Conservation (phyloP, 2,888 invertebrate genomes). For the Idaea straminata region DNA sequence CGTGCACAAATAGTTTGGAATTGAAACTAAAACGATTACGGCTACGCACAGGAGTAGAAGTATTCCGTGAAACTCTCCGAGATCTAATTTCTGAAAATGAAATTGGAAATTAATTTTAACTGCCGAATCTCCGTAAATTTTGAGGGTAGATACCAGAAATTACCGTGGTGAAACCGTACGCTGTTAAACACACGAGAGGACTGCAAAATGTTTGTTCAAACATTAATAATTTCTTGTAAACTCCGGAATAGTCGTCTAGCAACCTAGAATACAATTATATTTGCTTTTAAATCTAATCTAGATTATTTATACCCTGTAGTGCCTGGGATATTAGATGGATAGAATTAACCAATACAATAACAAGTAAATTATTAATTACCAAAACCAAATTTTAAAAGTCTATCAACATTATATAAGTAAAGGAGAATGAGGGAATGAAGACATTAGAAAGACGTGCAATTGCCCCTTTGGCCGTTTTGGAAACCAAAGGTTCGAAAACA, state of each 20-base stretch:
- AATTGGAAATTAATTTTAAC: neutral
- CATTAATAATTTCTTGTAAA: constrained; percentile 54
- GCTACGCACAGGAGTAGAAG: constrained; percentile 16
- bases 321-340: too few species aligned
- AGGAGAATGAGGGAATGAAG: too few species aligned
- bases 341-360: too few species aligned
- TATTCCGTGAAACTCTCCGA: constrained; percentile 21
- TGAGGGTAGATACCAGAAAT: neutral
- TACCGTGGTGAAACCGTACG: neutral
- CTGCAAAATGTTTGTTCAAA: constrained; percentile 7
- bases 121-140: neutral
- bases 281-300: neutral
- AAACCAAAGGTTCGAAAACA: too few species aligned
- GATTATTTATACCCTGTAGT: too few species aligned
- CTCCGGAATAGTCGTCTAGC: constrained; percentile 43
- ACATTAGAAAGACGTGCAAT: too few species aligned
- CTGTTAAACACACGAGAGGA: constrained; percentile 5
- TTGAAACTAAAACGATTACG: constrained; percentile 10
- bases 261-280: constrained; percentile 37
- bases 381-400: too few species aligned
- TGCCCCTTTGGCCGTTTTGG: too few species aligned
- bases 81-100: constrained; percentile 26
- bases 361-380: too few species aligned
- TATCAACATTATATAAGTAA: too few species aligned
- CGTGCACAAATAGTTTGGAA: constrained; percentile 26